These are phyloP conservation scores for Dendroctonus ponderosae DNA, from an alignment of 1,140 invertebrate species.

Conservation along the genomic window DNA sequence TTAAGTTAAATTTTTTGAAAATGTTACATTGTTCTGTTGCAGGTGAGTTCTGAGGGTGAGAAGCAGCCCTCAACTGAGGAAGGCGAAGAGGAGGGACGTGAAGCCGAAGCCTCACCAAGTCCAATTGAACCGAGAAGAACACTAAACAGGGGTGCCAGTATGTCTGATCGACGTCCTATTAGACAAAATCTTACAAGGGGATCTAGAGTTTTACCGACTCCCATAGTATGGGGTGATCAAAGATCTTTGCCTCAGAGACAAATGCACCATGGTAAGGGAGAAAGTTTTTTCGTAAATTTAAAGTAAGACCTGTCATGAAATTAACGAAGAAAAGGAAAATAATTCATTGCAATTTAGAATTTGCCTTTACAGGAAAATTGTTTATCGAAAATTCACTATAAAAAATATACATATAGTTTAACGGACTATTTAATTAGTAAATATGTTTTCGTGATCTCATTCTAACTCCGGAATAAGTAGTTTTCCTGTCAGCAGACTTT, in stretches of 20 bases:
- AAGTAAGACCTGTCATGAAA: too few species aligned
- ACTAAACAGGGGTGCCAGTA: constrained; percentile 28
- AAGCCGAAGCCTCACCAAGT: constrained; percentile 66
- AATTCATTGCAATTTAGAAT: too few species aligned
- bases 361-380: too few species aligned
- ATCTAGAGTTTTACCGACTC: constrained; percentile 33
- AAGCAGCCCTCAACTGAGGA: constrained; percentile 56
- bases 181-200: constrained; percentile 25
- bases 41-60: constrained; percentile 62
- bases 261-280: not conserved
- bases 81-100: constrained; percentile 64
- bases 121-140: constrained; percentile 54
- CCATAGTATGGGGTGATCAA: constrained; percentile 38
- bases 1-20: not conserved
- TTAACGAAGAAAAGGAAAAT: too few species aligned
- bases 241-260: constrained; percentile 26
- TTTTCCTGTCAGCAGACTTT: too few species aligned
- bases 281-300: too few species aligned
- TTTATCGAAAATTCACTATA: too few species aligned
- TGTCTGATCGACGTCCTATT: constrained; percentile 36
- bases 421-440: too few species aligned
- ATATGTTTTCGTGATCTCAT: too few species aligned
- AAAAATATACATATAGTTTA: too few species aligned
- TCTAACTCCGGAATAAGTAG: too few species aligned
- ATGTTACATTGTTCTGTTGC: constrained; percentile 6